Conservation (phyloP, 2,888 invertebrate genomes). For the Lithodes maja region DNA sequence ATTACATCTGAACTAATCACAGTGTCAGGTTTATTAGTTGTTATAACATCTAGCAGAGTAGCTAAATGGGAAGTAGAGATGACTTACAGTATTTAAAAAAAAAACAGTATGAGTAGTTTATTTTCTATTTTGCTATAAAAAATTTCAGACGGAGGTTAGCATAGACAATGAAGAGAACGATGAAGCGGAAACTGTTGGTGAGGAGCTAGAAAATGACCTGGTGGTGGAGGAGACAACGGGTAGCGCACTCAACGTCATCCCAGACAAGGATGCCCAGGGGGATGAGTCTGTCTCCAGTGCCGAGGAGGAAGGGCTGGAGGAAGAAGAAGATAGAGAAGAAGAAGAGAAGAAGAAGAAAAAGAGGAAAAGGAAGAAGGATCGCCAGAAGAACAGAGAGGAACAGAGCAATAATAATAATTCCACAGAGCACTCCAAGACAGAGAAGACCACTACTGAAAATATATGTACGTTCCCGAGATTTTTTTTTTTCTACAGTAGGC, state of each 20-base stretch:
- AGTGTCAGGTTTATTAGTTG: no score
- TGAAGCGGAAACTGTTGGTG: neutral
- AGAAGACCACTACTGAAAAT: neutral
- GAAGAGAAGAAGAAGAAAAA: neutral
- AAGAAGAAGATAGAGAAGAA: slow-evolving; percentile 4
- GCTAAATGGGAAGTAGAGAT: no score
- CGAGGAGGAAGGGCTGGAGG: slow-evolving; percentile 44
- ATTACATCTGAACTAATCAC: no score
- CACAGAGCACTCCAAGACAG: neutral
- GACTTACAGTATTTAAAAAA: no score
- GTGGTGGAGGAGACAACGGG: slow-evolving; percentile 43
- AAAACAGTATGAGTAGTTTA: no score
- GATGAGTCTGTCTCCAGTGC: slow-evolving; percentile 57
- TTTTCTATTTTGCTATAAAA: no score
- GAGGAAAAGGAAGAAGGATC: neutral
- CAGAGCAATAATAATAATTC: neutral
- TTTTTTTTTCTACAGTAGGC: no score
- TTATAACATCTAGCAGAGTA: no score
- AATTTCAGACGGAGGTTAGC: neutral
- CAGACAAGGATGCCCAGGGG: slow-evolving; percentile 63
- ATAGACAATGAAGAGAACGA: neutral
- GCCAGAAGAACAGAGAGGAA: neutral
- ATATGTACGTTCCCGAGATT: neutral
- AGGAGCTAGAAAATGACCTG: slow-evolving; percentile 43
- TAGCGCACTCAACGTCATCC: slow-evolving; percentile 47